Base-by-base conservation (phyloP, 2,113 vertebrate species). In the Perca fluviatilis region DNA sequence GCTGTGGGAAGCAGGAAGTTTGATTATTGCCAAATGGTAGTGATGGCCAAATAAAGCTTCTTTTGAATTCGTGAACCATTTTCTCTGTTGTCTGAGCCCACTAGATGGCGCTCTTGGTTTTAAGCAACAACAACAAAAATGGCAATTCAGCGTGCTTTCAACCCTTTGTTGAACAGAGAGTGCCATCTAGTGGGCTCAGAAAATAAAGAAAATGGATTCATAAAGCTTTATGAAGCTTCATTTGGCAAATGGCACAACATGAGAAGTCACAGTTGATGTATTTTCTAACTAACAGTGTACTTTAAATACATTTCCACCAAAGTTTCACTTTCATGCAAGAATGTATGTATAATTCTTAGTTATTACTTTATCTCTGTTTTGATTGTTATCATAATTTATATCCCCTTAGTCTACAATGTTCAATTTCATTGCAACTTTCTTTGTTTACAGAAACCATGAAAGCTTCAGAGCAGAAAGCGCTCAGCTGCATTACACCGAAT, bases 371-470 rank as follows among this genome's bases (percentile, higher is more conserved):
- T 58, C 21, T 23, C 53, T 57, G 46, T 40, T 33, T 33, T 65
- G 0, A 43, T 50, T 56, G 50, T 19, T 0, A 27, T 56, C 12
- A 15, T 15, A 23, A 21, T 46, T 36, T 61, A 16, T 14, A 60
- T 54, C 46, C 14, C 40, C 13, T 5, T 25, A 4, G 10, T 14
- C 13, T 19, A 19, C 50, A 56, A 5, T 65, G 40, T 27, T 25
- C 25, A 25, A 49, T 25, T 61, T 74, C 77, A 27, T 27, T 27
- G 2, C 2, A 27, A 30, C 33, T 61, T 43, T 70, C 18, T 69
- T 50, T 75, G 40, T 82, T 69, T 61, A 61, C 6, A 8, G 66
- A 53, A 61, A 18, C 6, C 16, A 57, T 57, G 25, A 77, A 77
- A 53, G 51, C 51, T 16, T 54, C 46, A 60, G 50, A 53, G 25